Base-by-base conservation (phyloP, 2,888 invertebrate genomes). In the Diplolepis rosae region DNA sequence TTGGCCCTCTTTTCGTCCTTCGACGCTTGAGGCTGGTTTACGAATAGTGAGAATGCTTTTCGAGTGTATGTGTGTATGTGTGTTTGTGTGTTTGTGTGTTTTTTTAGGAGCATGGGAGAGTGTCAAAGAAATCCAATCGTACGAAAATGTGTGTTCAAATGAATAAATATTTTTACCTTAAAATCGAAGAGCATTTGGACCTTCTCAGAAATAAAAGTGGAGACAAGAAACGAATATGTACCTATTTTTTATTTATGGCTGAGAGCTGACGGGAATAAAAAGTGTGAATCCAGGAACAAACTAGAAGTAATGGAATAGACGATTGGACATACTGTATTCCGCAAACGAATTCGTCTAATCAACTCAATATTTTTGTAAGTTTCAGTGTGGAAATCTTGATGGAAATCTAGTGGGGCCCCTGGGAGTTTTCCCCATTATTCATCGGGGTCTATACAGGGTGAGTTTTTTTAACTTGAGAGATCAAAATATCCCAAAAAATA, bases 121-220 rank as follows among this genome's bases (percentile, higher is more conserved):
- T n/a, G n/a, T n/a, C n/a, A n/a, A 13, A 35, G 22, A 35, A 56
- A 56, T 22, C 18, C 18, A 56, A 35, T 35, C 22, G 35, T 35
- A 22, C 32, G 13, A 56, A 56, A 56, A 56, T 35, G 7, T 35
- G 7, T 56, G 22, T 13, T 35, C 56, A 35, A 56, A 24, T 35
- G 35, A 35, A 56, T 32, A 56, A 56, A 56, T 56, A 56, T 56
- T 56, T 35, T 56, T 56, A 11, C 56, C 6, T 35, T 56, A 4
- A 56, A 35, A 22, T 56, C 56, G 56, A 56, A 56, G 22, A 56
- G 22, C 22, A 22, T 15, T 32, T 4, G 3, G 3, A 32, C 35
- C 13, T 32, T 35, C 35, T 28, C 24, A 30, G 18, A 35, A 56
- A 22, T 18, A 22, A 35, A 9, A 11, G 22, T 22, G 28, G 28